Evolutionary conservation across 1,140 invertebrate species (phyloP).

Genomic region (Venustaconcha ellipsiformis): DNA sequence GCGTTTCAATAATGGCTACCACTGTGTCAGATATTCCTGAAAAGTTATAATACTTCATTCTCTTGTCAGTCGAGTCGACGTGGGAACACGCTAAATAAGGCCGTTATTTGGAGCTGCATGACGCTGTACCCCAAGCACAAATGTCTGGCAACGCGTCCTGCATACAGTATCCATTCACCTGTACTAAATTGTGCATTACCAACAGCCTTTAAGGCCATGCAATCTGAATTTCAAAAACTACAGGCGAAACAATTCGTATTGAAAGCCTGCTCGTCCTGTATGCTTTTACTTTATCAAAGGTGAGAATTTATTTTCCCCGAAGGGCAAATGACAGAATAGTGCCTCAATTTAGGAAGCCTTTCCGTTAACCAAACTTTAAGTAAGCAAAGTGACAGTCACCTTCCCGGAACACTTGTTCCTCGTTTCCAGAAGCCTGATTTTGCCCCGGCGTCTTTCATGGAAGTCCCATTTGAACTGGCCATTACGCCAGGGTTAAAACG

Average conservation of each 20-base stretch:
- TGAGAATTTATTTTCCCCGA: neutral
- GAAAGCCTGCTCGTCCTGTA: neutral
- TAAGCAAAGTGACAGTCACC: conserved; percentile 25
- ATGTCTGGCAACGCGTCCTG: too few species aligned
- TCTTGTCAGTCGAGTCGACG: too few species aligned
- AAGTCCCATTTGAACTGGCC: conserved; percentile 9
- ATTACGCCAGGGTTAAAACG: too few species aligned
- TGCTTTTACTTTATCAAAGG: neutral
- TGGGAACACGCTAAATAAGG: too few species aligned
- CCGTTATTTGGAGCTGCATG: too few species aligned
- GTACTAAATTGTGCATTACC: too few species aligned
- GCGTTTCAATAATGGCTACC: too few species aligned
- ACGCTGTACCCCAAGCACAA: too few species aligned
- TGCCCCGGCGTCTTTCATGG: conserved; percentile 34
- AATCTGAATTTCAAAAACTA: neutral
- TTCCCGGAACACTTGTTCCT: conserved; percentile 51
- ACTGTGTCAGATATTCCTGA: too few species aligned
- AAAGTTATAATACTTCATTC: too few species aligned
- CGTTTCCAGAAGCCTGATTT: conserved; percentile 57
- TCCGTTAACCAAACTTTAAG: neutral
- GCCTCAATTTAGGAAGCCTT: neutral
- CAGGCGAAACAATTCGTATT: neutral
- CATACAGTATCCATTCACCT: too few species aligned
- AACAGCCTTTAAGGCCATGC: neutral
- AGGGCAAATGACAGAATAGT: neutral